Conservation (phyloP, 2,797 vertebrate genomes). For the Percopsis omiscomaycus region DNA sequence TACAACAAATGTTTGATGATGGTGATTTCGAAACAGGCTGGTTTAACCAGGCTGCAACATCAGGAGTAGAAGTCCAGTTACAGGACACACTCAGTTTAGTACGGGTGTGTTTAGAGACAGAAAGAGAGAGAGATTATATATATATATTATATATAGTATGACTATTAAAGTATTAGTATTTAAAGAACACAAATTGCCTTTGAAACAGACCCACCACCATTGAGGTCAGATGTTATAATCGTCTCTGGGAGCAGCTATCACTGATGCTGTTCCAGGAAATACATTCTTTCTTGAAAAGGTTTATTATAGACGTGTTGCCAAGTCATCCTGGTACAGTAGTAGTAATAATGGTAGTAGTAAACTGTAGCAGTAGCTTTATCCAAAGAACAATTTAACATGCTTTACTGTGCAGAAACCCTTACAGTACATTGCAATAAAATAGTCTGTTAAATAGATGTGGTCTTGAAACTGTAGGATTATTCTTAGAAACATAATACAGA, state of each 20-base stretch:
- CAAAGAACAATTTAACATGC: no score
- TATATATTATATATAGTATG: not conserved
- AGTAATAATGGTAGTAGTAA: no score
- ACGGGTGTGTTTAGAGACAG: constrained; percentile 2
- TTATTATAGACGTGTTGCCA: constrained; percentile 38
- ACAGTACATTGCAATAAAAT: no score
- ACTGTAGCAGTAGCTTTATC: no score
- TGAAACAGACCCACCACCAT: constrained; percentile 46
- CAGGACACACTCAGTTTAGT: no score
- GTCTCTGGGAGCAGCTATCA: constrained; percentile 32
- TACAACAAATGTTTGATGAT: no score
- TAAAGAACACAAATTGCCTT: constrained; percentile 29
- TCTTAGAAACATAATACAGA: constrained; percentile 59
- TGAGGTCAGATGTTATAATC: constrained; percentile 42
- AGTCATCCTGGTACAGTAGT: no score
- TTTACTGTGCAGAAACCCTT: no score
- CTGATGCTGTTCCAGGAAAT: constrained; percentile 45
- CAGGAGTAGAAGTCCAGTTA: no score
- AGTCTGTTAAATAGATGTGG: constrained; percentile 5
- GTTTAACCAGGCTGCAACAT: no score
- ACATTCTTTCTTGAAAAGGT: constrained; percentile 54
- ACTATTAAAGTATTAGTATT: constrained; percentile 4
- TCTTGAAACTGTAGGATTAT: constrained; percentile 49
- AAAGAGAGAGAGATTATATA: not conserved
- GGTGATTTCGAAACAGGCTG: no score